Base-by-base conservation (phyloP, 2,888 invertebrate genomes). In the Eupithecia subumbrata region DNA sequence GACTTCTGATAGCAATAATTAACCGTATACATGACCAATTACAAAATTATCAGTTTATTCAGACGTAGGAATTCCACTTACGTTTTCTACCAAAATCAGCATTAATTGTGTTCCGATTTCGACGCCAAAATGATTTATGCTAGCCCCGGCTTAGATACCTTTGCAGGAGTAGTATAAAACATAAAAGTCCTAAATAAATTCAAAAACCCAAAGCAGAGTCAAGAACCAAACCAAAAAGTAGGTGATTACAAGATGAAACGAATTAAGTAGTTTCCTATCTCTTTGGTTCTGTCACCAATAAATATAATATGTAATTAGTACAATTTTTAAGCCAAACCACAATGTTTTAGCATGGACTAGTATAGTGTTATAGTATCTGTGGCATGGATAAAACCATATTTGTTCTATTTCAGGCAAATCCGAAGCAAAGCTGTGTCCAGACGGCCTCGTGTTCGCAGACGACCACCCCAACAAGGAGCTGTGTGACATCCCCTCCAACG, bases 401-500 rank as follows among this genome's bases (percentile, higher is more conserved):
- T 40, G 9, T 40, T 40, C 40, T 40, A 67, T 78, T 78, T 4
- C 84, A 95, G 95, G 96, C 40, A 93, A 93, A 76, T 89, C 96
- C 5, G 97, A 97, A 87, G 94, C 96, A 75, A 96, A 95, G 81
- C 93, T 97, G 18, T 98, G 97, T 88, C 97, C 97, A 1, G 97
- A 98, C 81, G 97, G 97, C 1, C 93, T 97, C 48, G 97, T 97
- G 34, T 98, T 97, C 89, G 95, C 96, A 75, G 97, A 97, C 81
- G 96, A 95, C 81, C 96, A 97, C 87, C 95, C 97, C 0, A 96
- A 96, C 88, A 96, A 96, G 82, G 97, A 97, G 82, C 93, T 96
- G 68, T 98, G 97, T 84, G 97, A 97, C 84, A 96, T 97, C 80
- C 97, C 97, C 0, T 96, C 96, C 40, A 97, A 97, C 84, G 97